Conservation (phyloP, 2,797 vertebrate genomes). For the Monodelphis domestica region DNA sequence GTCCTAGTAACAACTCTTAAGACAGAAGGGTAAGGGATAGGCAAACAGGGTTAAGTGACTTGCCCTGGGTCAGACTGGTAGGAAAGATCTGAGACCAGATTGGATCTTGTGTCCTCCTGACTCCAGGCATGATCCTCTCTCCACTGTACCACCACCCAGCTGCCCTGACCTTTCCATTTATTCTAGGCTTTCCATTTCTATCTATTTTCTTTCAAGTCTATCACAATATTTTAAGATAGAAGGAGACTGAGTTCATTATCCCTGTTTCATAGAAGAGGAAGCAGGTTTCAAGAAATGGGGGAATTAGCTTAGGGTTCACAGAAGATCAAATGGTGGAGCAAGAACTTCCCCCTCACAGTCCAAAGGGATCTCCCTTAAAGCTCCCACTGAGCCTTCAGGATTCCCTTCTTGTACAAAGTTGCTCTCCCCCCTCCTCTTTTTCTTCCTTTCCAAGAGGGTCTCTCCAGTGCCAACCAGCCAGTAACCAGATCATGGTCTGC, state of each 20-base stretch:
- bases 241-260: neutral
- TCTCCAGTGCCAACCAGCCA: neutral
- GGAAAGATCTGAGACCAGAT: too few relatives aligned
- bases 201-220: neutral
- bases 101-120: too few relatives aligned
- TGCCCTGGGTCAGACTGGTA: too few relatives aligned
- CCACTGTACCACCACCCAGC: too few relatives aligned
- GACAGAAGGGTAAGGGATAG: too few relatives aligned
- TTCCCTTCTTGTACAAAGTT: neutral
- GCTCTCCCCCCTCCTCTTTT: neutral
- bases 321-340: neutral
- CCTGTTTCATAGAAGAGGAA: neutral
- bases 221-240: neutral
- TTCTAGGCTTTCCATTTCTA: neutral
- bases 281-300: neutral
- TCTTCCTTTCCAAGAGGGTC: neutral
- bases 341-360: neutral
- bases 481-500: neutral
- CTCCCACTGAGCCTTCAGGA: neutral
- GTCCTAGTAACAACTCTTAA: too few relatives aligned
- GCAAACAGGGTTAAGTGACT: too few relatives aligned
- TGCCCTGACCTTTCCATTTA: neutral
- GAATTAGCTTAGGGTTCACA: neutral
- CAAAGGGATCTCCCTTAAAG: neutral
- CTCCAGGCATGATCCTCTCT: too few relatives aligned